Percentiles rank a stretch among this genome's conserved stretches.
Conservation (phyloP, 2,113 vertebrate genomes). For the Sinosuthora webbiana region DNA sequence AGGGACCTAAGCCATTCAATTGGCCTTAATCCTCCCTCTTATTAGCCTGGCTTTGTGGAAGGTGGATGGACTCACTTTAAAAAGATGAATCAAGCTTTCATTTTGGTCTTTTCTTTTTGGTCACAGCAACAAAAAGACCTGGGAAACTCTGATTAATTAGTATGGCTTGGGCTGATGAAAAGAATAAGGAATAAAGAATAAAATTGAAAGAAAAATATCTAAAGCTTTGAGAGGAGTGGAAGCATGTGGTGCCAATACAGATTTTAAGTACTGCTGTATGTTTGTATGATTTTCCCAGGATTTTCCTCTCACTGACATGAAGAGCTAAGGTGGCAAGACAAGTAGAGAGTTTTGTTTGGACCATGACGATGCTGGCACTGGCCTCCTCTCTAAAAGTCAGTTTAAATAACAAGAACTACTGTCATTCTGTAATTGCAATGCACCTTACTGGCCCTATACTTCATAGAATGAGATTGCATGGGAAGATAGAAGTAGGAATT, state of each 20-base stretch:
- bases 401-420: not conserved
- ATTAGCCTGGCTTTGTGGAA: slow-evolving; percentile 51
- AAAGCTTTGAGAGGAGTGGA: slow-evolving; percentile 50
- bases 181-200: not conserved
- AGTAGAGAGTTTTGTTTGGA: slow-evolving; percentile 44
- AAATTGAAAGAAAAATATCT: slow-evolving; percentile 66
- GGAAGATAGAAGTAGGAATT: not conserved
- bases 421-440: not conserved
- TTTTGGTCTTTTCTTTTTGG: slow-evolving; percentile 14
- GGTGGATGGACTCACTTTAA: slow-evolving; percentile 60
- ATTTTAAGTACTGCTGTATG: slow-evolving; percentile 70
- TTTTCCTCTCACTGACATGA: slow-evolving; percentile 45
- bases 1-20: slow-evolving; percentile 53
- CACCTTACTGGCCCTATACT: not conserved
- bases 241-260: slow-evolving; percentile 51
- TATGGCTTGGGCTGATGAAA: slow-evolving; percentile 66
- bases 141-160: slow-evolving; percentile 77
- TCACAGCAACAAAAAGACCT: slow-evolving; percentile 64
- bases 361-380: not conserved
- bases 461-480: not conserved
- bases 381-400: not conserved
- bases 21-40: slow-evolving; percentile 71
- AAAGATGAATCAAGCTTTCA: slow-evolving; percentile 47
- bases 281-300: slow-evolving; percentile 76
- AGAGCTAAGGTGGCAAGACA: slow-evolving; percentile 18